Evolutionary conservation across 2,113 vertebrate species (phyloP).

Genomic region (Australoheros scitulus): DNA sequence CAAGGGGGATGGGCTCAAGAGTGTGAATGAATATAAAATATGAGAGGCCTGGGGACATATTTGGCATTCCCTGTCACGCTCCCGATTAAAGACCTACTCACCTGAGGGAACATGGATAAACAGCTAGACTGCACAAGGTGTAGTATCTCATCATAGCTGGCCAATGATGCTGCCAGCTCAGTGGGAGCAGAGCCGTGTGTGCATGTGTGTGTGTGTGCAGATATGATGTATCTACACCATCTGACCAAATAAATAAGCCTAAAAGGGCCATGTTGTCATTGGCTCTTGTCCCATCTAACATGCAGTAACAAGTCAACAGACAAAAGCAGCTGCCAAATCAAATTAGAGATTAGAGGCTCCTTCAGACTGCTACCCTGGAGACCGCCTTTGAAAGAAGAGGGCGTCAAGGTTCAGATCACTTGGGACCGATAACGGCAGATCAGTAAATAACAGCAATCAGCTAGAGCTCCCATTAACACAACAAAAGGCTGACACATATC

Average conservation of each 20-base stretch:
- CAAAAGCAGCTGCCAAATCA: neutral
- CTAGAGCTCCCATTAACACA: conserved; percentile 32
- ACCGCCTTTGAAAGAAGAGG: neutral
- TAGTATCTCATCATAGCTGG: neutral
- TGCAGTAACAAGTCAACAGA: neutral
- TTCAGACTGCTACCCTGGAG: neutral
- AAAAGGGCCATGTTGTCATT: neutral
- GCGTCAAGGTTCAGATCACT: conserved; percentile 18
- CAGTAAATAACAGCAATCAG: conserved; percentile 16
- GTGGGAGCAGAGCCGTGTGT: conserved; percentile 10
- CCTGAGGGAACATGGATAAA: neutral
- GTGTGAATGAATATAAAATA: conserved; percentile 30
- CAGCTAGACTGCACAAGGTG: neutral
- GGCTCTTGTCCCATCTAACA: conserved; percentile 17
- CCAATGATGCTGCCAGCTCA: neutral
- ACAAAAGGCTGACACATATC: conserved; percentile 10
- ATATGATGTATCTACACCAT: neutral
- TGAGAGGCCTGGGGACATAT: conserved; percentile 8
- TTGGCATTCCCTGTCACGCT: conserved; percentile 40
- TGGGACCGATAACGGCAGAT: conserved; percentile 16
- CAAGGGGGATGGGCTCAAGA: neutral
- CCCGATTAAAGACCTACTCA: neutral
- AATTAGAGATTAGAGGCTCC: neutral
- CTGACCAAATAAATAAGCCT: conserved; percentile 4
- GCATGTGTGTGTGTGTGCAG: neutral